Evolutionary conservation across 2,113 vertebrate genomes (phyloP), one percentile per base, ranked within the genome.

Genomic region (Mormyrus lacerda): DNA sequence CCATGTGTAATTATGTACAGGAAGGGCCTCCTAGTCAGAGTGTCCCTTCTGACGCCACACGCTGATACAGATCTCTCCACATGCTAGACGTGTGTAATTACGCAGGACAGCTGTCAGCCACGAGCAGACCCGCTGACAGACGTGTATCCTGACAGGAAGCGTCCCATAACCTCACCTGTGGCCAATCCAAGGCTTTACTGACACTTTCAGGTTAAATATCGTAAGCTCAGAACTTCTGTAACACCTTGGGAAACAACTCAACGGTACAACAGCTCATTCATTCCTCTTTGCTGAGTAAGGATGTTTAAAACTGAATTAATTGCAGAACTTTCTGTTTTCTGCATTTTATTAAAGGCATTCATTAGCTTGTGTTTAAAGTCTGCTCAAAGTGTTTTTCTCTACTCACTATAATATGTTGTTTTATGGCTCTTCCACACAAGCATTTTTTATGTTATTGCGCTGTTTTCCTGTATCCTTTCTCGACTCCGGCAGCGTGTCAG

Each of bases 1-100:
- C 93, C 92, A 92, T 94, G 92, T 92, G 90, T 91, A 90, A 88
- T 91, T 91, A 93, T 92, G 91, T 88, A 90, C 93, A 91, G 89
- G 92, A 90, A 89, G 91, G 89, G 89, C 47, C 42, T 65, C 87
- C 65, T 82, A 79, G 85, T 44, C 44, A 27, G 8, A 85, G 58
- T 1, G 31, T 65, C 61, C n/a, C 61, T n/a, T 65, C 61, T 31
- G 61, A 69, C 10, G 27, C 61, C 61, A 69, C 61, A 27, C 10
- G 3, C 61, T 31, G 48, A 87, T 15, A 55, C 53, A 17, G 44
- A 73, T 73, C 65, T 76, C 61, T 69, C 61, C 10, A 3, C n/a
- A 17, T 24, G 50, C 39, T 83, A 4, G 9, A n/a, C 27, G 9
- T 1, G 50, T 88, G 65, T 35, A 79, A 79, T 35, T 88, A 79